Conservation (phyloP, 2,888 invertebrate genomes). For the Neocrepidodera transversa region DNA sequence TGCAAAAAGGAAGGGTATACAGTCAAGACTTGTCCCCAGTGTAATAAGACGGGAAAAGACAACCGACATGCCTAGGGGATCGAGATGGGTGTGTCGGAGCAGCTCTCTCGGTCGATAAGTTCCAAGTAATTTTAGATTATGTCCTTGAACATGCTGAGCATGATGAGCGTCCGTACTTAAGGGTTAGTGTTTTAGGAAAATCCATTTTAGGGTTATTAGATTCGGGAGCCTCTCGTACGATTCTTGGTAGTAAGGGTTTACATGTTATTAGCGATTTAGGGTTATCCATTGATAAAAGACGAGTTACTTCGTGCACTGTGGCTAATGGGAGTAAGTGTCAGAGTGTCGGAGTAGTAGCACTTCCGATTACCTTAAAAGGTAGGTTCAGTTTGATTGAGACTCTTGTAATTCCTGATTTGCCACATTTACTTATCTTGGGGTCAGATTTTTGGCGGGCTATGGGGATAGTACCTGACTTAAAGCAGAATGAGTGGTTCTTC, state of each 20-base stretch:
- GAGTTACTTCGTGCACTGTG: slow-evolving; percentile 8
- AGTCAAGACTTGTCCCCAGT: slow-evolving; percentile 1
- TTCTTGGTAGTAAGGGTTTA: slow-evolving; percentile 25
- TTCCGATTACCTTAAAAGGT: slow-evolving; percentile 21
- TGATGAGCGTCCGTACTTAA: slow-evolving; percentile 6
- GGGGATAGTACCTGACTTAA: slow-evolving; percentile 7
- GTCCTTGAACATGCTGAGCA: slow-evolving; percentile 22
- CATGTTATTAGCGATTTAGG: slow-evolving; percentile 7
- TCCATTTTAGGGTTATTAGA: slow-evolving; percentile 23
- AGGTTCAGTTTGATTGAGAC: slow-evolving; percentile 12
- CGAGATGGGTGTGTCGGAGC: background rate
- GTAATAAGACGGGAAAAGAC: background rate
- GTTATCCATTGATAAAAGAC: slow-evolving; percentile 10
- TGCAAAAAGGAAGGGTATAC: slow-evolving; percentile 15
- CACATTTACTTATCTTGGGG: background rate
- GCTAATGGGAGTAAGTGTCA: slow-evolving; percentile 25
- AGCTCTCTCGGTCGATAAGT: background rate
- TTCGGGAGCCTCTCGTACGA: slow-evolving; percentile 27
- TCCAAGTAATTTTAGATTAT: slow-evolving; percentile 21
- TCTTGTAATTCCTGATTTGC: slow-evolving; percentile 16
- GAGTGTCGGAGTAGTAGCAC: slow-evolving; percentile 13
- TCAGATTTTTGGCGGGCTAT: background rate
- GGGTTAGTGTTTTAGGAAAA: slow-evolving; percentile 17
- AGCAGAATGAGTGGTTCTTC: slow-evolving; percentile 18
- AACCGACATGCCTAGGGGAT: background rate